A percentile compares a stretch with the other conserved stretches of the same genome.
phyloP scores from a whole-genome alignment of 2,797 vertebrate genomes.

The Aselliscus stoliczkanus region DNA sequence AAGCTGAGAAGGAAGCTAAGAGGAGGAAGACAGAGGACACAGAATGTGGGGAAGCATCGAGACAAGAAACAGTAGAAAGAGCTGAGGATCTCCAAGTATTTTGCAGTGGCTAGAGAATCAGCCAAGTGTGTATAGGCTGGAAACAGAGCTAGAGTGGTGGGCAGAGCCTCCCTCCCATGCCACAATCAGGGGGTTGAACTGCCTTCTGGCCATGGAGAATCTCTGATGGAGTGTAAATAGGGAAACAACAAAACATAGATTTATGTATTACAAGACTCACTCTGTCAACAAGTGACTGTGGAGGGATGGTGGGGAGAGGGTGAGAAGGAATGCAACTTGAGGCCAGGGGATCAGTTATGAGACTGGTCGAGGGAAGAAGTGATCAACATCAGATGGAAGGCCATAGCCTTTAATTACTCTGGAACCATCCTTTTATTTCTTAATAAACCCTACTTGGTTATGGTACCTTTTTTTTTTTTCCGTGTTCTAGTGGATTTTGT shows the following conservation, averaged over 20 bases:
- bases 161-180: not conserved
- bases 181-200: not conserved
- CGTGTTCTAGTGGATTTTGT: not conserved
- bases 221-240: not conserved
- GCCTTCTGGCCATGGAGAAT: not conserved
- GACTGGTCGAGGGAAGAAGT: not conserved
- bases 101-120: not conserved
- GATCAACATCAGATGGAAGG: not conserved
- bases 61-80: not conserved
- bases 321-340: not conserved
- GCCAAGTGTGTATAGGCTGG: rapidly evolving
- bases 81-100: not conserved
- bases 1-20: not conserved
- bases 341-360: not conserved
- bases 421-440: not conserved
- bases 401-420: not conserved
- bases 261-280: not conserved
- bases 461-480: not conserved
- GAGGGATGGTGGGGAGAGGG: not conserved
- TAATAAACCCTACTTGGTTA: not conserved
- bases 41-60: not conserved
- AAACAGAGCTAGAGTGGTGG: not conserved
- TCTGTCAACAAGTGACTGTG: not conserved
- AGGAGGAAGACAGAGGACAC: not conserved
- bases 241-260: not conserved